Conservation (phyloP, 2,113 vertebrate species). For the Halcyon senegalensis region DNA sequence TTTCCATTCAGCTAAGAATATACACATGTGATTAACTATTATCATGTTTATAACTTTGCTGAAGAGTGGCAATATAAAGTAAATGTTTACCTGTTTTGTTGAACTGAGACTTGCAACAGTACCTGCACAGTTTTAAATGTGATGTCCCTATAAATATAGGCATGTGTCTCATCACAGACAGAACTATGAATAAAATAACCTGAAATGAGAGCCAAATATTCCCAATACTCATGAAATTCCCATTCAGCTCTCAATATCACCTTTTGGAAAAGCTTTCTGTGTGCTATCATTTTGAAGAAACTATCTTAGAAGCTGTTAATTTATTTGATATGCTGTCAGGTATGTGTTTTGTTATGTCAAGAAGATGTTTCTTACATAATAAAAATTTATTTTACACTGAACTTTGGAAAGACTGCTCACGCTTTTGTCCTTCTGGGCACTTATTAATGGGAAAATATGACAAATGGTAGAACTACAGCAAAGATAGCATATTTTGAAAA, state of each 20-base stretch:
- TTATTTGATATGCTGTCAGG: background rate
- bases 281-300: background rate
- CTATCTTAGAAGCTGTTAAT: background rate
- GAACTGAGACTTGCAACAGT: background rate
- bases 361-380: conserved; percentile 2
- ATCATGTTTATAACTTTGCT: background rate
- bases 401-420: conserved; percentile 16
- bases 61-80: background rate
- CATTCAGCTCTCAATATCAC: background rate
- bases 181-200: conserved; percentile 49
- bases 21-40: background rate
- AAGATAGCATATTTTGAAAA: conserved; percentile 60
- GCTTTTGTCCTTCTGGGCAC: conserved; percentile 65
- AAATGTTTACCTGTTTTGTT: background rate
- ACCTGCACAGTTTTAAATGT: background rate
- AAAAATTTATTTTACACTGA: conserved; percentile 39
- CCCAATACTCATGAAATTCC: background rate
- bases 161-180: background rate
- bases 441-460: conserved; percentile 70
- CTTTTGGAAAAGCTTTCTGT: background rate
- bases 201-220: conserved; percentile 17
- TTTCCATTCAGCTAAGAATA: background rate
- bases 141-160: background rate
- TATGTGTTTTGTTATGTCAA: background rate
- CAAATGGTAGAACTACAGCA: conserved; percentile 62